phyloP scores from a whole-genome alignment of 2,113 vertebrate genomes.

The Malaclemys terrapin region DNA sequence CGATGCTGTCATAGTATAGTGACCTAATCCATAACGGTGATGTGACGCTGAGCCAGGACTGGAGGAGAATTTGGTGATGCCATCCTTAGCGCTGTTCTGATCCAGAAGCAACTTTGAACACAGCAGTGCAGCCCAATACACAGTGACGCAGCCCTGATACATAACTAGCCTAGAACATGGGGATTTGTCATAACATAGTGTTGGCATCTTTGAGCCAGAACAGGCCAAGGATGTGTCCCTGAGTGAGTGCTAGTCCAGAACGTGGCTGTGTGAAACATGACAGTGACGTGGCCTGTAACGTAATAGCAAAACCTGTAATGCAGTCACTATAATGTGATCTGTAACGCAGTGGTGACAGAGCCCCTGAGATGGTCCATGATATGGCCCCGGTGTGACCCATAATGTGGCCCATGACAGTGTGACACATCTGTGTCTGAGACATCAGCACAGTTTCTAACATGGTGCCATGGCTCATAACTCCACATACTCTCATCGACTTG shows the following conservation, averaged over 20 bases:
- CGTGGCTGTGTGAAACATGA: neutral
- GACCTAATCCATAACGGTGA: too few relatives aligned
- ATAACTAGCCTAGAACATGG: neutral
- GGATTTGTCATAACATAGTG: neutral
- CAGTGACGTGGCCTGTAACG: neutral
- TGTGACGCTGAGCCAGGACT: neutral
- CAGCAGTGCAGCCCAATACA: too few relatives aligned
- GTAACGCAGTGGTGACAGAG: neutral
- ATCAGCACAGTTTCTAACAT: neutral
- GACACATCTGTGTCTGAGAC: fast-evolving
- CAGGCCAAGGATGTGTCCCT: neutral
- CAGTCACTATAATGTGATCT: neutral
- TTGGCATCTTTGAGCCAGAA: neutral
- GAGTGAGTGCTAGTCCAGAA: neutral
- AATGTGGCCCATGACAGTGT: neutral
- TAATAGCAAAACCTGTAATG: neutral
- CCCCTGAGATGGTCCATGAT: neutral
- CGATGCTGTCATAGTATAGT: too few relatives aligned
- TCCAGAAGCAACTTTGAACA: neutral
- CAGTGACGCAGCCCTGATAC: neutral
- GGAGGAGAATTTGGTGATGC: neutral
- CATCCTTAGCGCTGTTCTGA: neutral
- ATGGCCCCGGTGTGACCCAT: too few relatives aligned
- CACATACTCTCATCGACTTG: fast-evolving
- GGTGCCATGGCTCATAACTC: neutral